Evolutionary conservation across 2,797 vertebrate species (phyloP).

Genomic region (Pelobates cultripes): DNA sequence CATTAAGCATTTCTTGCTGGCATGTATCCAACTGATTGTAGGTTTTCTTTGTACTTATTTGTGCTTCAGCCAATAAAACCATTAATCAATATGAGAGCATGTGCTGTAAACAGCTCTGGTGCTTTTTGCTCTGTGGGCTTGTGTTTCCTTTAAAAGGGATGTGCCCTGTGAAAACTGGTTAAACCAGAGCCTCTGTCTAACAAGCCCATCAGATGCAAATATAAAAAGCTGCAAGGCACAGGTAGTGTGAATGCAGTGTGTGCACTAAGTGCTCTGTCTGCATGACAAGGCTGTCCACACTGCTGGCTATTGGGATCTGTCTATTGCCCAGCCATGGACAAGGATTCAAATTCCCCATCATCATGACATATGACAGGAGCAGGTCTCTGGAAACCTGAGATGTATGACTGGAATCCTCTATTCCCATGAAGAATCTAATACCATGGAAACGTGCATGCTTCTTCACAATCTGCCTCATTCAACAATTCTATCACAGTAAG

Average conservation of each 20-base stretch:
- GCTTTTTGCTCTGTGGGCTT: constrained; percentile 33
- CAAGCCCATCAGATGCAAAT: constrained; percentile 17
- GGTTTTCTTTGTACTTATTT: constrained; percentile 31
- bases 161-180: constrained; percentile 46
- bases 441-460: constrained; percentile 27
- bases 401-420: constrained; percentile 18
- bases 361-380: constrained; percentile 6
- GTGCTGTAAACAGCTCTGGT: constrained; percentile 22
- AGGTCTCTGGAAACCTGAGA: constrained; percentile 27
- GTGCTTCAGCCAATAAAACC: constrained; percentile 26
- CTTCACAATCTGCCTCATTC: constrained; percentile 24
- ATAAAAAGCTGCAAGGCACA: constrained; percentile 25
- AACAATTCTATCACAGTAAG: constrained; percentile 41
- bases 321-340: constrained; percentile 1
- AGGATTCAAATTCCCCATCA: background rate
- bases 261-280: background rate
- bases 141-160: constrained; percentile 40
- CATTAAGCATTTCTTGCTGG: background rate
- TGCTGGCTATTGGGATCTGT: background rate
- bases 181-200: constrained; percentile 27
- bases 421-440: constrained; percentile 40
- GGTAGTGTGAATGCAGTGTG: background rate
- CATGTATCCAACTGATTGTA: constrained; percentile 4
- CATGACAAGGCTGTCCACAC: too few relatives aligned
- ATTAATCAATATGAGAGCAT: constrained; percentile 51